Percentiles rank a stretch among this genome's conserved stretches.
Evolutionary conservation across 1,140 invertebrate species (phyloP).

Genomic region (Uloborus diversus): DNA sequence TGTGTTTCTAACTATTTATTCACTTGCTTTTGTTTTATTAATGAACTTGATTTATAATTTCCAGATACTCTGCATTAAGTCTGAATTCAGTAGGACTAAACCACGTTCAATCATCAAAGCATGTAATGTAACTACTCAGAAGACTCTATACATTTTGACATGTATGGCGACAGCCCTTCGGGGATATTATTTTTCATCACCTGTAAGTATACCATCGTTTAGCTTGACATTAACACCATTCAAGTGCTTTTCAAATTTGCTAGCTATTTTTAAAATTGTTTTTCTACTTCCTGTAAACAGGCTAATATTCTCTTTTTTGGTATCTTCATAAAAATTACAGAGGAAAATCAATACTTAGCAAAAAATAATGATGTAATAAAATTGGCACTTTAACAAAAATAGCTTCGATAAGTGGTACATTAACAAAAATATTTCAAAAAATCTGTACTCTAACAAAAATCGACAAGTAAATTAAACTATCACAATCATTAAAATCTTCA

Average conservation of each 20-base stretch:
- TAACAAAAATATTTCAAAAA: too few relatives aligned
- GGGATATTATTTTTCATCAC: slow-evolving; percentile 89
- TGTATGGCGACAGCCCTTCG: slow-evolving; percentile 85
- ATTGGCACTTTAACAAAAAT: too few relatives aligned
- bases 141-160: slow-evolving; percentile 88
- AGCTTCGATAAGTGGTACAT: too few relatives aligned
- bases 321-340: too few relatives aligned
- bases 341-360: too few relatives aligned
- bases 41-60: slow-evolving; percentile 15
- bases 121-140: slow-evolving; percentile 88
- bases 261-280: background rate
- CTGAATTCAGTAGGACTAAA: slow-evolving; percentile 83
- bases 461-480: too few relatives aligned
- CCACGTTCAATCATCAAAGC: slow-evolving; percentile 80
- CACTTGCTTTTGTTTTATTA: background rate
- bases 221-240: background rate
- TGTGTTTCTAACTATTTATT: background rate
- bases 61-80: slow-evolving; percentile 63
- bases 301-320: background rate
- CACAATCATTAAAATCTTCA: too few relatives aligned
- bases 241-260: background rate
- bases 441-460: too few relatives aligned
- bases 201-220: slow-evolving; percentile 70
- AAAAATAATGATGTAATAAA: too few relatives aligned
- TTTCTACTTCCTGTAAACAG: background rate